phyloP scores from a whole-genome alignment of 1,140 invertebrate genomes.

The Drosophila orosa region DNA sequence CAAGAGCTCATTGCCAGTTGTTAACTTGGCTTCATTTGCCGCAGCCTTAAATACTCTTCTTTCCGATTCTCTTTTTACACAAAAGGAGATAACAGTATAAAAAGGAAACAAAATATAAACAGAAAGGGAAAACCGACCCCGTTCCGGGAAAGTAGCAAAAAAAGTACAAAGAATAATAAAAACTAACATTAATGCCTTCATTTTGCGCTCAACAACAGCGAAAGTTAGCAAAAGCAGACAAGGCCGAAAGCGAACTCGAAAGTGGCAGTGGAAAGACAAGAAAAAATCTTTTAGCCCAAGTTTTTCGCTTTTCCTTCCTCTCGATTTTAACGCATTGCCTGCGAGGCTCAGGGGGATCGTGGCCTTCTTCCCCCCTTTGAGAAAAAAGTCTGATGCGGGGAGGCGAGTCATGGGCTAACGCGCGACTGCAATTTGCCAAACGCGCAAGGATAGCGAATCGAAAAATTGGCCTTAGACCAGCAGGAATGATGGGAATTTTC shows the following conservation, averaged over 20 bases:
- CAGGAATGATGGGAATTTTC: conserved; percentile 38
- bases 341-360: conserved; percentile 17
- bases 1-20: conserved; percentile 45
- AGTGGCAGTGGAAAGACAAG: conserved; percentile 41
- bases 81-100: not conserved
- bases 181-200: conserved; percentile 81
- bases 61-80: conserved; percentile 2
- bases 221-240: conserved; percentile 55
- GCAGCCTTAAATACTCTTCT: conserved; percentile 64
- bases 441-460: conserved; percentile 36
- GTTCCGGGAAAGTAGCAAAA: conserved; percentile 13
- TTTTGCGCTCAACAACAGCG: conserved; percentile 64
- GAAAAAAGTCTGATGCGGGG: not conserved
- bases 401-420: conserved; percentile 27
- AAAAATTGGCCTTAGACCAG: conserved; percentile 36
- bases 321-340: conserved; percentile 67
- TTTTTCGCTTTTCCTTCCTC: conserved; percentile 52
- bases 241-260: conserved; percentile 32
- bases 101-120: conserved; percentile 6
- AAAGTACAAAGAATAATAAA: conserved; percentile 51
- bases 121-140: conserved; percentile 56
- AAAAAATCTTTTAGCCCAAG: conserved; percentile 43
- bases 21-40: conserved; percentile 54
- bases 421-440: conserved; percentile 38
- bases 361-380: not conserved